These are phyloP conservation scores for Neotoxoptera formosana DNA, from an alignment of 1,140 invertebrate species.

Conservation along the genomic window DNA sequence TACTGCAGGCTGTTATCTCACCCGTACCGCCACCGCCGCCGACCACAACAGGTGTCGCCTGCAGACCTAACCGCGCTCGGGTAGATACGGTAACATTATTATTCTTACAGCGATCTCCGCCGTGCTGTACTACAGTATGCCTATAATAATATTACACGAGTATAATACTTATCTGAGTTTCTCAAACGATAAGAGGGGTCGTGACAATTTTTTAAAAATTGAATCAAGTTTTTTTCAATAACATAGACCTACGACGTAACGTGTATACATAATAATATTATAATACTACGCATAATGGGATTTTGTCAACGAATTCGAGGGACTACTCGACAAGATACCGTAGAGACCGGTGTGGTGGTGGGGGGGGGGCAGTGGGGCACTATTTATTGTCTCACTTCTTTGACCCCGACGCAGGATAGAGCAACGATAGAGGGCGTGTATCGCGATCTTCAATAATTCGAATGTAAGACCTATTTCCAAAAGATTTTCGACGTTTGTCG, in stretches of 20 bases:
- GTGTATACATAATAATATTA: too few relatives aligned
- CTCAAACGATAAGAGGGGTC: background rate
- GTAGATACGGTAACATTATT: background rate
- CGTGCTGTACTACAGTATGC: background rate
- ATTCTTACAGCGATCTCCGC: background rate
- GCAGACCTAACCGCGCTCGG: background rate
- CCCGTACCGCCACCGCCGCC: background rate
- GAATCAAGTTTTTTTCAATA: background rate
- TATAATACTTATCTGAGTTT: background rate
- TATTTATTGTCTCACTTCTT: too few relatives aligned
- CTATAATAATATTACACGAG: background rate
- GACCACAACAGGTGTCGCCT: background rate
- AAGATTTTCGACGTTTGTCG: too few relatives aligned
- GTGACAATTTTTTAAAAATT: background rate
- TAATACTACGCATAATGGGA: too few relatives aligned
- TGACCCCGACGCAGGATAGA: too few relatives aligned
- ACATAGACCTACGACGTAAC: background rate
- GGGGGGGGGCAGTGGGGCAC: too few relatives aligned
- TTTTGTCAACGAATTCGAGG: too few relatives aligned
- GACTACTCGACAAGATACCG: too few relatives aligned
- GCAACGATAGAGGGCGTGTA: too few relatives aligned
- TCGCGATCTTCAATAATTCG: too few relatives aligned
- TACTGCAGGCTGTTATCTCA: background rate
- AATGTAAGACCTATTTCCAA: too few relatives aligned
- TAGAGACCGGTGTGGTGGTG: too few relatives aligned